Evolutionary conservation across 2,888 invertebrate species (phyloP), one percentile per base, ranked within the genome.

Genomic region (Limnephilus auricula): DNA sequence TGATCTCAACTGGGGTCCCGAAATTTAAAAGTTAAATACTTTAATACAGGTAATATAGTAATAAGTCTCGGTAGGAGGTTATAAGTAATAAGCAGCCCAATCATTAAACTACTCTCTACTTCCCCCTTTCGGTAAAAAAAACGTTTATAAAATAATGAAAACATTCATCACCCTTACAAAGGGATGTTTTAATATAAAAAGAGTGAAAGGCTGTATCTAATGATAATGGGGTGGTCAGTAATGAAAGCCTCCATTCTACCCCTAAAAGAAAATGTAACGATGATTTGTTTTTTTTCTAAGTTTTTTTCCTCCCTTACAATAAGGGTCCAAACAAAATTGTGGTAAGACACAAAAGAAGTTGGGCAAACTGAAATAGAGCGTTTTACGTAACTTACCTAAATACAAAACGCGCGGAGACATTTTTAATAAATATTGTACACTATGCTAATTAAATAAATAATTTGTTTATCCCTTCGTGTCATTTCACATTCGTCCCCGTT

Each of bases 211-310:
- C 79, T 78, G 87, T 88, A 88, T 40, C 87, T 88, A 88, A 88
- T 88, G 87, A 88, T 88, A 88, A 88, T 88, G 87, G 65, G 87
- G 65, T 78, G 87, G 87, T 88, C 87, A 88, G 87, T 88, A 88
- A 88, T 88, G 79, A 78, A 78, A 88, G 87, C 31, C 78, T 88
- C 78, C 34, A 88, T 88, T 78, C 32, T 79, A 37, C 79, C 78
- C 40, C 85, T 12, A 34, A 79, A 88, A 79, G 87, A 88, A 88
- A 88, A 37, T 88, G 87, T 88, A 78, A 88, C 32, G 78, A 79
- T 78, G 65, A 88, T 88, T 88, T 79, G 87, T 34, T 13, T 34
- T 79, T 65, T 88, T 88, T 45, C 34, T 13, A 32, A 78, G 32
- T 18, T 78, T 78, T 78, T 88, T 88, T 85, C 50, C 30, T 37